A percentile compares a stretch with the other conserved stretches of the same genome.
Evolutionary conservation across 2,797 vertebrate genomes (phyloP).

Genomic region (Neoniphon sammara): DNA sequence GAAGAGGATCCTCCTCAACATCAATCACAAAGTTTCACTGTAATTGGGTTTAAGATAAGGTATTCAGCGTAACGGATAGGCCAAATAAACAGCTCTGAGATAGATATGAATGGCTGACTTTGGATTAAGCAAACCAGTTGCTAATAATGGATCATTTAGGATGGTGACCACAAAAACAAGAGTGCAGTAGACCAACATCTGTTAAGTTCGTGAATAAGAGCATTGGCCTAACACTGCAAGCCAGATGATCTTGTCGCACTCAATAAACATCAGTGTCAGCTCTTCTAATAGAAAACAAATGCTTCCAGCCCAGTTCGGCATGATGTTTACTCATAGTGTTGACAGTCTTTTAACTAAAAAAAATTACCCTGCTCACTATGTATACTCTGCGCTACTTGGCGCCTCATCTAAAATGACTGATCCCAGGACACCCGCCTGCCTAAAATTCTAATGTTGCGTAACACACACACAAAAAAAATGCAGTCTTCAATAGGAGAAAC

Average conservation of each 20-base stretch:
- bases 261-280: constrained; percentile 12
- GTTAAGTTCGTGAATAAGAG: constrained; percentile 3
- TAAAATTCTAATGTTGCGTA: constrained; percentile 34
- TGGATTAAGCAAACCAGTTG: constrained; percentile 33
- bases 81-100: constrained; percentile 17
- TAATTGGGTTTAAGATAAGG: constrained; percentile 47
- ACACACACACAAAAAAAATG: background rate
- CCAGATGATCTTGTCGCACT: constrained; percentile 18
- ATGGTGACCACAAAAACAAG: constrained; percentile 3
- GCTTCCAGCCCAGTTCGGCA: background rate
- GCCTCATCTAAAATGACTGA: constrained; percentile 24
- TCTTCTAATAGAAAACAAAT: constrained; percentile 19
- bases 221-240: background rate
- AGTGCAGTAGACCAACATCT: constrained; percentile 37
- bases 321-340: constrained; percentile 17
- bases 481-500: constrained; percentile 35
- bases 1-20: background rate
- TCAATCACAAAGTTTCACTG: constrained; percentile 14
- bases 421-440: constrained; percentile 49
- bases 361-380: constrained; percentile 15
- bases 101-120: constrained; percentile 20
- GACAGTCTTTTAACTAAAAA: constrained; percentile 28
- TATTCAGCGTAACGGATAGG: constrained; percentile 23
- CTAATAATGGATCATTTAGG: constrained; percentile 30
- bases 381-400: constrained; percentile 42